Evolutionary conservation across 2,113 vertebrate species (phyloP), one percentile per base, ranked within the genome.

Genomic region (Nibea albiflora): DNA sequence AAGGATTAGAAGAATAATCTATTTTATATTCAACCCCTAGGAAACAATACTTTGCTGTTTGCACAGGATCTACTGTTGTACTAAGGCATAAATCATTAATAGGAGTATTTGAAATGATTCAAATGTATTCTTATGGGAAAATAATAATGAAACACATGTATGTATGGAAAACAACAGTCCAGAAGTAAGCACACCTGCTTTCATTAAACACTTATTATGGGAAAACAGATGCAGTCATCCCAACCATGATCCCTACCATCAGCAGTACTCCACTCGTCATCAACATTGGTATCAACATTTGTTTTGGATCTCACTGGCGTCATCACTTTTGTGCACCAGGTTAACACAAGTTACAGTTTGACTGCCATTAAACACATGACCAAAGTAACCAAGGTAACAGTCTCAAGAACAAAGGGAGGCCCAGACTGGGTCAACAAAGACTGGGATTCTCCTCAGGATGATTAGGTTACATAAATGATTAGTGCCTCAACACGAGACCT

Each of bases 391-490:
- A 85, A 2, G 75, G 88, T 42, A 86, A 91, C 89, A 47, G 22
- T 90, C 56, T 78, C 79, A 77, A 81, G 72, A 90, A 89, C 90
- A 92, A 91, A 90, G 63, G 20, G 62, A 76, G 77, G 78, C 81
- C 65, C 72, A 60, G 78, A 66, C 66, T 74, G 19, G 84, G 68
- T 86, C 80, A 89, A 93, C 90, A 94, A 91, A 90, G 90, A 77
- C 78, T 39, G 80, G 80, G 87, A 83, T 88, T 92, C 88, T 92
- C 89, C 86, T 87, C 81, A 50, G 83, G 83, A 82, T 87, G 88
- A 87, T 93, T 89, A 76, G 88, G 89, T 92, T 94, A 91, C 88
- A 89, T 85, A 91, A 89, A 84, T 88, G 85, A 92, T 88, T 86
- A 84, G 64, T 68, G 53, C 31, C 74, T 76, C 67, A 79, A 86